phyloP scores from a whole-genome alignment of 2,888 invertebrate genomes.

The Helicoverpa assulta region DNA sequence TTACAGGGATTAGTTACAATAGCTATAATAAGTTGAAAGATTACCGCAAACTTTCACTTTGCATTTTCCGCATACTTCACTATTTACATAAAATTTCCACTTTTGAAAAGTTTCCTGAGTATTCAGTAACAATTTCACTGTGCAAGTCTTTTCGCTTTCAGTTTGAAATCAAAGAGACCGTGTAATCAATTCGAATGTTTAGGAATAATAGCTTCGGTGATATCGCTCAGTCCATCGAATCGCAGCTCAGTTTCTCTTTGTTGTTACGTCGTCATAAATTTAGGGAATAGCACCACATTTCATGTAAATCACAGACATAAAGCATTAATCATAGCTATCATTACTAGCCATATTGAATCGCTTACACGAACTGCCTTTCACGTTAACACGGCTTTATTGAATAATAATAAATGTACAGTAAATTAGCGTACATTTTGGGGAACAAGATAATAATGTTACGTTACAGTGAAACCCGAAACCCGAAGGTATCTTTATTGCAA shows the following conservation, averaged over 20 bases:
- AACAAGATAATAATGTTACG: constrained; percentile 71
- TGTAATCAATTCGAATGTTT: constrained; percentile 27
- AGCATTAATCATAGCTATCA: constrained; percentile 69
- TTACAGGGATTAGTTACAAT: constrained; percentile 63
- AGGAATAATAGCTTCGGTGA: constrained; percentile 39
- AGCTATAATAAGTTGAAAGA: constrained; percentile 36
- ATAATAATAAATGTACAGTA: constrained; percentile 75
- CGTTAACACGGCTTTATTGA: constrained; percentile 61
- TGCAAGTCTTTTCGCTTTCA: constrained; percentile 45
- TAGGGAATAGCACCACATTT: constrained; percentile 71
- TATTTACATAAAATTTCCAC: constrained; percentile 51
- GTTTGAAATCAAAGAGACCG: constrained; percentile 12
- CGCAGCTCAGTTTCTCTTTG: constrained; percentile 67
- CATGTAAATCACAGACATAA: constrained; percentile 65
- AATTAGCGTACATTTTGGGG: constrained; percentile 74
- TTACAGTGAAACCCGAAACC: constrained; percentile 69
- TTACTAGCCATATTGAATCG: constrained; percentile 56
- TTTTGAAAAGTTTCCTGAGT: constrained; percentile 51
- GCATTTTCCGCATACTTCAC: constrained; percentile 50
- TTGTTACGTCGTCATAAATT: constrained; percentile 75
- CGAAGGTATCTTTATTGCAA: constrained; percentile 83
- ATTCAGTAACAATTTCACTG: constrained; percentile 50
- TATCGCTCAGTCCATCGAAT: constrained; percentile 58
- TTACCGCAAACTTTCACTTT: constrained; percentile 60
- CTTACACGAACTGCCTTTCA: constrained; percentile 44